Conservation (phyloP, 2,888 invertebrate genomes). For the Trilocha varians region DNA sequence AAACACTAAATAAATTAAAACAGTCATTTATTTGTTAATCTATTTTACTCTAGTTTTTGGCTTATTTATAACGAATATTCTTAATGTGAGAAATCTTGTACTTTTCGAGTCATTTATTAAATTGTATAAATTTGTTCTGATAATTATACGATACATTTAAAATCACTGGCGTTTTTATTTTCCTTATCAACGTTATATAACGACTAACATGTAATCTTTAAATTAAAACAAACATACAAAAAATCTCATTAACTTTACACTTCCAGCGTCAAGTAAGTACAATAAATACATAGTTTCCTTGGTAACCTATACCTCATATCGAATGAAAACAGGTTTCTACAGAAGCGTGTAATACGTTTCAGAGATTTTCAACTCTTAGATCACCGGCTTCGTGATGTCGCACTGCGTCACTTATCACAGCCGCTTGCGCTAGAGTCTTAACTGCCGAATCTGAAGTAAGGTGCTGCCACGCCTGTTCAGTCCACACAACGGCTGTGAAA, state of each 20-base stretch:
- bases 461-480: slow-evolving; percentile 72
- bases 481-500: slow-evolving; percentile 89
- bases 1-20: too few species aligned
- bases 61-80: slow-evolving; percentile 33
- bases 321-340: not conserved
- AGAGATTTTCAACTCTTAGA: slow-evolving; percentile 31
- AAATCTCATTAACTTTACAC: not conserved
- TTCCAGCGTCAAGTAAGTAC: not conserved
- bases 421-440: slow-evolving; percentile 31
- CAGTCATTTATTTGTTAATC: too few species aligned
- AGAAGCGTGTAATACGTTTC: not conserved
- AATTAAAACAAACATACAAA: not conserved
- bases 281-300: not conserved
- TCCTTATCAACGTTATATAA: not conserved
- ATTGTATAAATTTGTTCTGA: slow-evolving; percentile 62
- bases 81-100: slow-evolving; percentile 63
- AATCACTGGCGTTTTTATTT: slow-evolving; percentile 5
- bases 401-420: slow-evolving; percentile 40
- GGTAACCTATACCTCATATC: not conserved
- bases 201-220: not conserved
- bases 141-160: slow-evolving; percentile 56
- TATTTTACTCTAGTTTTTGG: too few species aligned
- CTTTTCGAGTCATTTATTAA: slow-evolving; percentile 59
- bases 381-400: slow-evolving; percentile 40
- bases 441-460: slow-evolving; percentile 32